phyloP scores from a whole-genome alignment of 2,797 vertebrate species.

The Sebastes cheni region DNA sequence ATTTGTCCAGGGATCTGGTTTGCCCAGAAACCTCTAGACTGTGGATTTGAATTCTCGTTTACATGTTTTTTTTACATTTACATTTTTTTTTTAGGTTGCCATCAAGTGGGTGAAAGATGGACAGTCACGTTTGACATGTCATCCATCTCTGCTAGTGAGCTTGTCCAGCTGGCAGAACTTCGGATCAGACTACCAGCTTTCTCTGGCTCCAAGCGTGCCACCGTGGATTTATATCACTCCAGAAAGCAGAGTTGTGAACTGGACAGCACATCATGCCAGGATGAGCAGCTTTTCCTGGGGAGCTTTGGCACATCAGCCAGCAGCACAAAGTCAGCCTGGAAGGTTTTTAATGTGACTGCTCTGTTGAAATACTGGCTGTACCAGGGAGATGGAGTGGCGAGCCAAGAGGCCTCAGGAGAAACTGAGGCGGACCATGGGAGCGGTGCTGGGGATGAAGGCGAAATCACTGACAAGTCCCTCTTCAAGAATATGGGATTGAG shows the following conservation, averaged over 20 bases:
- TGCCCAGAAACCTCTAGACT: slow-evolving; percentile 22
- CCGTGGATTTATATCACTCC: slow-evolving; percentile 86
- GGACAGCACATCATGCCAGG: slow-evolving; percentile 40
- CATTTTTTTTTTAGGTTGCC: slow-evolving; percentile 72
- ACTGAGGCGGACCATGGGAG: slow-evolving; percentile 19
- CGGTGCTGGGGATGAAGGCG: slow-evolving; percentile 25
- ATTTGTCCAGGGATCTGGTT: slow-evolving; percentile 75
- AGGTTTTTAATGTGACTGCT: slow-evolving; percentile 84
- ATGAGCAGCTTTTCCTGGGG: slow-evolving; percentile 80
- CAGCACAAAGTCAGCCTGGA: slow-evolving; percentile 79
- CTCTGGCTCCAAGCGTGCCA: slow-evolving; percentile 52
- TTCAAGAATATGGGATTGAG: slow-evolving; percentile 9
- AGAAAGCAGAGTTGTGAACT: slow-evolving; percentile 54
- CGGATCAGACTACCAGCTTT: slow-evolving; percentile 77
- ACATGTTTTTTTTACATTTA: neutral
- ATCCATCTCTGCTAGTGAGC: slow-evolving; percentile 81
- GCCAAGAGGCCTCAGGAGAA: slow-evolving; percentile 35
- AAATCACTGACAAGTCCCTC: neutral
- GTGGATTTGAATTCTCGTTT: slow-evolving; percentile 12
- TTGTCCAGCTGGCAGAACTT: slow-evolving; percentile 85
- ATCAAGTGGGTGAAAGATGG: slow-evolving; percentile 83
- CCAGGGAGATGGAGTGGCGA: slow-evolving; percentile 30
- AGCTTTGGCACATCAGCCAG: slow-evolving; percentile 70
- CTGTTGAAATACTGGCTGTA: slow-evolving; percentile 84
- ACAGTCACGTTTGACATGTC: slow-evolving; percentile 88